phyloP scores from a whole-genome alignment of 2,113 vertebrate species.

The Hylia prasina region DNA sequence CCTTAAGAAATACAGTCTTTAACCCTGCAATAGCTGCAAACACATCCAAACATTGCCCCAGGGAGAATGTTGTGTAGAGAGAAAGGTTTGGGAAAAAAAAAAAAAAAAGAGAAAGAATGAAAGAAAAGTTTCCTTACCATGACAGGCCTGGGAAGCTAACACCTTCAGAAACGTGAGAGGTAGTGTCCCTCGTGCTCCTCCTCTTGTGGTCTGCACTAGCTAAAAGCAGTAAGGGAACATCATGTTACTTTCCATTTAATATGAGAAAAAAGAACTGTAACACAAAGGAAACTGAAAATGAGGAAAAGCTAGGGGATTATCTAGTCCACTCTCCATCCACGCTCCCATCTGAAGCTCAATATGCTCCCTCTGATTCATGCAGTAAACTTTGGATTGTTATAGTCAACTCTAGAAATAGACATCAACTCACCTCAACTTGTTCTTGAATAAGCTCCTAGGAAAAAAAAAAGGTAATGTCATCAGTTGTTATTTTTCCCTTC shows the following conservation, averaged over 20 bases:
- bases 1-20: not conserved
- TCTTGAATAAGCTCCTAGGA: constrained; percentile 90
- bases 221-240: constrained; percentile 53
- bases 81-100: not conserved
- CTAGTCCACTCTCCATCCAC: not conserved
- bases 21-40: not conserved
- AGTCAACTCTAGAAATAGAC: not conserved
- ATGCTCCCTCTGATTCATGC: not conserved
- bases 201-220: constrained; percentile 84
- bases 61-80: not conserved
- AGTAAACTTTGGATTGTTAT: not conserved
- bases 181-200: constrained; percentile 78
- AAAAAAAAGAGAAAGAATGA: not conserved
- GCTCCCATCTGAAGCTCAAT: not conserved
- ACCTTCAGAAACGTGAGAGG: constrained; percentile 90
- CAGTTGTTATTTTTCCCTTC: not conserved
- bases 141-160: constrained; percentile 94
- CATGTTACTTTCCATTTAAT: not conserved
- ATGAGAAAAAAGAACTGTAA: not conserved
- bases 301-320: not conserved
- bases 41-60: not conserved
- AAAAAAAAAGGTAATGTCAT: constrained; percentile 33
- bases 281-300: not conserved
- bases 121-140: constrained; percentile 76
- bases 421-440: constrained; percentile 86